Percentiles rank a stretch among this genome's conserved stretches.
These are phyloP conservation scores for Anguilla rostrata DNA, from an alignment of 2,113 vertebrate species.

Conservation along the genomic window DNA sequence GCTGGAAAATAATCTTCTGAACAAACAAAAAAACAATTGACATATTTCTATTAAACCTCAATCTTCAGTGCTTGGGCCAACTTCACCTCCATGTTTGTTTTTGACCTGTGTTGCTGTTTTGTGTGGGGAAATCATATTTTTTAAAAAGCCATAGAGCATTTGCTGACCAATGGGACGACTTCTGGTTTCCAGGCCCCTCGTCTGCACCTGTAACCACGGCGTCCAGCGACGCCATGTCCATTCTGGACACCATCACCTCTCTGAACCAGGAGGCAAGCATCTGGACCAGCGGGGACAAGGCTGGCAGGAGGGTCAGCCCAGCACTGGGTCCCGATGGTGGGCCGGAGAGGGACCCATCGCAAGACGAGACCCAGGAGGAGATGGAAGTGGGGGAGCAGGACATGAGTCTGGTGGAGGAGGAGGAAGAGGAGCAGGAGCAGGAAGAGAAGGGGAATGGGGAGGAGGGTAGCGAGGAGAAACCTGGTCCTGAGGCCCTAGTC, in stretches of 20 bases:
- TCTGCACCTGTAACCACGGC: constrained; percentile 63
- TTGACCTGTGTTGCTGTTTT: too few relatives aligned
- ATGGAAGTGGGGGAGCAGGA: constrained; percentile 55
- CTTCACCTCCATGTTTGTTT: neutral
- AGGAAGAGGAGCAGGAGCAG: constrained; percentile 35
- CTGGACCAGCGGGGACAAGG: constrained; percentile 63
- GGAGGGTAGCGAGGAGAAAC: constrained; percentile 17
- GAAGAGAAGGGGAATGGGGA: constrained; percentile 31
- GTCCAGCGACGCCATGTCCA: constrained; percentile 84
- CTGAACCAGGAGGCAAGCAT: constrained; percentile 89
- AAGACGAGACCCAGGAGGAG: constrained; percentile 46
- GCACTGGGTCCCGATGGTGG: constrained; percentile 59
- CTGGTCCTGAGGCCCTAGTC: constrained; percentile 36
- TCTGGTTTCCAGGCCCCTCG: constrained; percentile 59
- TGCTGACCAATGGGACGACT: neutral
- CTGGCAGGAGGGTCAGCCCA: constrained; percentile 57
- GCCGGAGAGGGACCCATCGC: constrained; percentile 62
- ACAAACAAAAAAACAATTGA: too few relatives aligned
- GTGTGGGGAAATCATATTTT: too few relatives aligned
- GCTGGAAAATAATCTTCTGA: too few relatives aligned
- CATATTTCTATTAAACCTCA: too few relatives aligned
- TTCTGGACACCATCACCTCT: constrained; percentile 87
- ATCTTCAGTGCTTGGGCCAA: too few relatives aligned
- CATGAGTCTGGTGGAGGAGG: constrained; percentile 55
- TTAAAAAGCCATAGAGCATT: too few relatives aligned